Conservation (phyloP, 1,140 invertebrate species). For the Gryllus bimaculatus region DNA sequence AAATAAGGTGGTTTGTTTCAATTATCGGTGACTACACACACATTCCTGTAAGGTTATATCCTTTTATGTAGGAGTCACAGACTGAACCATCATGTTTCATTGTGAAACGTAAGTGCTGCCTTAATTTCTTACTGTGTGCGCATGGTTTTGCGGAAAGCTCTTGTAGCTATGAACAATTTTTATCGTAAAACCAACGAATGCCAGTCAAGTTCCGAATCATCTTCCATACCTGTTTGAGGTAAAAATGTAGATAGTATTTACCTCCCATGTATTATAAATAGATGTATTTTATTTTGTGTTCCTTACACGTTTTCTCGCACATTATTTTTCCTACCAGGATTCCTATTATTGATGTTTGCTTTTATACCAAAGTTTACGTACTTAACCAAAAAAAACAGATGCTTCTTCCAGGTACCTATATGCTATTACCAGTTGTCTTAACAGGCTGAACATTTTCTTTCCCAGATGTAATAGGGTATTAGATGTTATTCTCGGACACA, state of each 20-base stretch:
- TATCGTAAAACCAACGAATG: neutral
- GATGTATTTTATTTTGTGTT: neutral
- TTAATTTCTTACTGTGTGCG: neutral
- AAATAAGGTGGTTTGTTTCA: neutral
- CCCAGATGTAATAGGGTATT: neutral
- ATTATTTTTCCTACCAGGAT: neutral
- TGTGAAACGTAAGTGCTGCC: neutral
- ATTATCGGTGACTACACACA: neutral
- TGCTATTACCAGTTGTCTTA: neutral
- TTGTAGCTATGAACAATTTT: neutral
- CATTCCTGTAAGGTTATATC: neutral
- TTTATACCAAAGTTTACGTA: conserved; percentile 2
- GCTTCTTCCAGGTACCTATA: neutral
- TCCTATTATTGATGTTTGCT: neutral
- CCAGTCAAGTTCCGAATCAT: neutral
- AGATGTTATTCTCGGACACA: neutral
- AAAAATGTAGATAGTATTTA: neutral
- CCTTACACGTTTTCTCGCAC: neutral
- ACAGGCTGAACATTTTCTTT: neutral
- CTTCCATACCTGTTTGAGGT: neutral
- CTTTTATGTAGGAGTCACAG: neutral
- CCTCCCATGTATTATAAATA: neutral
- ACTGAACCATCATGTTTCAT: conserved; percentile 4
- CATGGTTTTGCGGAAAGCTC: neutral
- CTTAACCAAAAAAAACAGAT: neutral